phyloP scores from a whole-genome alignment of 2,113 vertebrate species.

The Microtus ochrogaster region DNA sequence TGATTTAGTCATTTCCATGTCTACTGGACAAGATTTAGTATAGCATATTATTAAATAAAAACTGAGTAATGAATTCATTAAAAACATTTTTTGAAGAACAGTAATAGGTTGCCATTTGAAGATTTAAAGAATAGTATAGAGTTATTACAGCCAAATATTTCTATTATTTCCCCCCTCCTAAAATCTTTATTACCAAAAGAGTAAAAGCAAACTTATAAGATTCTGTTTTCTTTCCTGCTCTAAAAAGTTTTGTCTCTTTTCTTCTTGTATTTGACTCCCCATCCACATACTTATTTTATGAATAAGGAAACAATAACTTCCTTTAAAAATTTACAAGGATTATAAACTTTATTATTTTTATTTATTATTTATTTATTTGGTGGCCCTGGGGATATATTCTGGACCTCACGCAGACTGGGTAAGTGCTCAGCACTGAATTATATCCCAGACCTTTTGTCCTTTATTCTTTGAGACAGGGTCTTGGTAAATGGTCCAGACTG shows the following conservation, averaged over 20 bases:
- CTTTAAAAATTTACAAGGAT: conserved; percentile 16
- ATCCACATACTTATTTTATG: not conserved
- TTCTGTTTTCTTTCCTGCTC: not conserved
- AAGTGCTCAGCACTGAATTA: not conserved
- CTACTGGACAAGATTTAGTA: not conserved
- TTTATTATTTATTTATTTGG: not conserved
- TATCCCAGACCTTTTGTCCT: not conserved
- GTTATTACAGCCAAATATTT: conserved; percentile 15
- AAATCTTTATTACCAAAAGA: conserved; percentile 25
- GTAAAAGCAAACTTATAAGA: conserved; percentile 13
- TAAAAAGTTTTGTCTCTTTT: not conserved
- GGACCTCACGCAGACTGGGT: not conserved
- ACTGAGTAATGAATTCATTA: not conserved
- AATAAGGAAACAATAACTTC: conserved; percentile 20
- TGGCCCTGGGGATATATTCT: not conserved
- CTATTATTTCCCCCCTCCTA: not conserved
- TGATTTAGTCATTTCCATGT: not conserved
- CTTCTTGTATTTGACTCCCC: conserved; percentile 25
- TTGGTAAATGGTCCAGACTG: not conserved
- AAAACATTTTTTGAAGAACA: not conserved
- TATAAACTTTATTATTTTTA: not conserved
- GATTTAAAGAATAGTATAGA: not conserved
- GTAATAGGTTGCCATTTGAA: not conserved
- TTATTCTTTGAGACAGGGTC: not conserved
- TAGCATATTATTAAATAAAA: not conserved